Evolutionary conservation across 1,140 invertebrate genomes (phyloP), one percentile per base, ranked within the genome.

Genomic region (Platyscapa corneri): DNA sequence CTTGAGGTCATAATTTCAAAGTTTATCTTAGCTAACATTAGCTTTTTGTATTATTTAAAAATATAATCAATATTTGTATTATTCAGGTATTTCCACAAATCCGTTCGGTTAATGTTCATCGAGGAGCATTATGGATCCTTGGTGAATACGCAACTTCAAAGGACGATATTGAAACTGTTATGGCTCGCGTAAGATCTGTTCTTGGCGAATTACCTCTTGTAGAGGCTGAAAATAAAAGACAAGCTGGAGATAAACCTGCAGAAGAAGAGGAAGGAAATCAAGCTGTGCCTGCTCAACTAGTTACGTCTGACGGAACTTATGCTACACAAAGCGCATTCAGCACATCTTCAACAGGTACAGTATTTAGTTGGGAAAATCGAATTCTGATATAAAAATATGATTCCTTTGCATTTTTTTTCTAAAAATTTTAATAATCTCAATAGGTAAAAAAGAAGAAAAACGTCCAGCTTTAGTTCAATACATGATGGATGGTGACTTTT

Each of bases 251-350:
- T n/a, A 94, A 95, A 86, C 88, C 90, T 3, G 0, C 85, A 6
- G 94, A 95, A 88, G 94, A 95, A 85, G 94, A 95, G 84, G 94
- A 94, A 39, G 88, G 72, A n/a, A 86, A 87, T 0, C 91, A 92
- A 85, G 49, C 89, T 37, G 87, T 90, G 64, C 93, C 94, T 14
- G 93, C 94, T 2, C 96, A 96, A 87, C 92, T 97, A 53, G 97
- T 99, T n/a, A 99, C 98, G 60, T 98, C 98, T 42, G 99, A 99
- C 94, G 99, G 99, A 70, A 99, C 99, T 8, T 99, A 99, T 92
- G 99, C 98, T 49, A 97, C 98, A 7, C 99, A 99, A 92, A 99
- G 98, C 88, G 98, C 98, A 77, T 99, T 99, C 92, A 99, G 97
- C 90, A 94, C 97, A 86, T 93, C 95, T 30, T 87, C 88, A 56